These are phyloP conservation scores for Mesoclemmys tuberculata DNA, from an alignment of 2,113 vertebrate genomes.

Conservation along the genomic window DNA sequence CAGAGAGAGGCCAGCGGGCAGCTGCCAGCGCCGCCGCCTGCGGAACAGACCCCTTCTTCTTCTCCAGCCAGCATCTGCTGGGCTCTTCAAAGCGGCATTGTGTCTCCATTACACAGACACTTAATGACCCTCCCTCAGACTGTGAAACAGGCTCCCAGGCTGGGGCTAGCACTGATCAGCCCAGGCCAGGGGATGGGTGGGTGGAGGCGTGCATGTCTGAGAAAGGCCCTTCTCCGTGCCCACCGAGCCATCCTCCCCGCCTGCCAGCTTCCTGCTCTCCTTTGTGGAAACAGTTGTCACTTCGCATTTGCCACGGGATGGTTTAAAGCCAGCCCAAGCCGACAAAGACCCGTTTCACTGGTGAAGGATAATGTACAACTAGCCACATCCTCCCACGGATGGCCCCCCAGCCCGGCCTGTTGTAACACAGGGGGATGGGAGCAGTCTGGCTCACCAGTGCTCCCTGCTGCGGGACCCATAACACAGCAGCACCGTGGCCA, in stretches of 20 bases:
- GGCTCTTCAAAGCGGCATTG: neutral
- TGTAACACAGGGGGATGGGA: too few relatives aligned
- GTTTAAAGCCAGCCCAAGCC: too few relatives aligned
- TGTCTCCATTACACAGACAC: accelerated
- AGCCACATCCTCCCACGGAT: too few relatives aligned
- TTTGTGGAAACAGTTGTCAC: too few relatives aligned
- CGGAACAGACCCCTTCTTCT: neutral
- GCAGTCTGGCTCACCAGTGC: neutral
- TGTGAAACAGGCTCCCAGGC: accelerated
- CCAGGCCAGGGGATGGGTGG: neutral
- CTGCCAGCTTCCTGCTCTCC: neutral
- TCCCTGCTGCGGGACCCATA: neutral
- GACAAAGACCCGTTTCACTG: too few relatives aligned
- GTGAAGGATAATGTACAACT: too few relatives aligned
- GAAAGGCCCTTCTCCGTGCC: neutral
- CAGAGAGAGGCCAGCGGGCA: neutral
- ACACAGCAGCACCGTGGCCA: neutral
- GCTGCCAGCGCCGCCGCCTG: neutral
- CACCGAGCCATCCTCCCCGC: too few relatives aligned
- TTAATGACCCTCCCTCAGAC: accelerated
- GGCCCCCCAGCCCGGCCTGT: neutral
- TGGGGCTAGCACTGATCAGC: neutral
- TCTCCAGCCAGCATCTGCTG: neutral
- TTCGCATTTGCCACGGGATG: too few relatives aligned
- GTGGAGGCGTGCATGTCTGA: neutral